Conservation (phyloP, 2,113 vertebrate species). For the Sinocyclocheilus anshuiensis region DNA sequence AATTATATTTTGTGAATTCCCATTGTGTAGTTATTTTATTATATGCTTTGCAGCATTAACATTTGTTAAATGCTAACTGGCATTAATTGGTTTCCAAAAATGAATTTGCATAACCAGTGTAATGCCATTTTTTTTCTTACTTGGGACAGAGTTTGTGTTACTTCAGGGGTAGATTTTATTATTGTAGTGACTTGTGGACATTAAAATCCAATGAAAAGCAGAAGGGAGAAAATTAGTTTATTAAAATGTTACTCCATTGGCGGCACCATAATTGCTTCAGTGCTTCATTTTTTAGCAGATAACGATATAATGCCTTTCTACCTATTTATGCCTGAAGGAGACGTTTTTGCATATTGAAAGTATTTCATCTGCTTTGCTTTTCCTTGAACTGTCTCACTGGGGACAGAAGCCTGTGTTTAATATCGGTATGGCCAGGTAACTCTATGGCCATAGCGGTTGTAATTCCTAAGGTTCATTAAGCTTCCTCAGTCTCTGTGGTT, state of each 20-base stretch:
- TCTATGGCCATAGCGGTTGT: conserved; percentile 85
- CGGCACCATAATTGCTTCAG: conserved; percentile 68
- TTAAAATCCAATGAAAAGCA: conserved; percentile 68
- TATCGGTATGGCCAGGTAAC: conserved; percentile 81
- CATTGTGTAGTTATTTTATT: not conserved
- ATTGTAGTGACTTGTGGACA: conserved; percentile 62
- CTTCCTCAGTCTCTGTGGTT: conserved; percentile 85
- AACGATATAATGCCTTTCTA: conserved; percentile 81
- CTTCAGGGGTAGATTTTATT: conserved; percentile 65
- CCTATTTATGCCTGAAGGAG: conserved; percentile 81
- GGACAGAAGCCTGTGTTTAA: conserved; percentile 72
- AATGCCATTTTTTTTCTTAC: conserved; percentile 64
- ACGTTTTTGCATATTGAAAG: conserved; percentile 81
- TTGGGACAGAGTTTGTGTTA: conserved; percentile 46
- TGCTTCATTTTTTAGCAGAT: conserved; percentile 73
- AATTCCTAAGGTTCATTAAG: conserved; percentile 95
- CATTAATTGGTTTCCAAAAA: conserved; percentile 38
- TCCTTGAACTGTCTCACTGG: conserved; percentile 62
- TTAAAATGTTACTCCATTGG: conserved; percentile 65
- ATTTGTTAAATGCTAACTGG: not conserved
- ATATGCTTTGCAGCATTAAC: conserved; percentile 15
- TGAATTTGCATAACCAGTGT: not conserved
- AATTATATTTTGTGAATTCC: not conserved
- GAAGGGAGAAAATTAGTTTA: conserved; percentile 61
- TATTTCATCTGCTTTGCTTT: conserved; percentile 86